Base-by-base conservation (phyloP, 2,888 invertebrate species). In the Drosophila tripunctata region DNA sequence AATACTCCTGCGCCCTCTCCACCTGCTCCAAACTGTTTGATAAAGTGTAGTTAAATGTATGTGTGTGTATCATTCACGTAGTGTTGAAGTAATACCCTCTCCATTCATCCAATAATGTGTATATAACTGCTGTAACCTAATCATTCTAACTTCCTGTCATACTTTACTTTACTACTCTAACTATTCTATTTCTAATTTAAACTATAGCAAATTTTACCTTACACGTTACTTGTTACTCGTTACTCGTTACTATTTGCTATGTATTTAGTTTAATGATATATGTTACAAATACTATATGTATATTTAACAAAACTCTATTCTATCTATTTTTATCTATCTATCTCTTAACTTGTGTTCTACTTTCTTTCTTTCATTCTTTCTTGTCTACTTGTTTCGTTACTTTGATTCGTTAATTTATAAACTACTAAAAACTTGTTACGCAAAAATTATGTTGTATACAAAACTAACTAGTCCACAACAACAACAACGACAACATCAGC, bases 271-370 rank as follows among this genome's bases (percentile, higher is more conserved):
- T 61, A 21, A 31, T n/a, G n/a, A n/a, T n/a, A n/a, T n/a, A n/a
- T n/a, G n/a, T n/a, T n/a, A n/a, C n/a, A n/a, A n/a, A n/a, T n/a
- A n/a, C n/a, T n/a, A n/a, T n/a, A 30, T 45, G 19, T 51, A 50
- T 31, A 33, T 17, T 24, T 36, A 35, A 57, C 33, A 41, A 51
- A 33, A n/a, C n/a, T n/a, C n/a, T n/a, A n/a, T 43, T 51, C 41
- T 40, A 41, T 57, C 38, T 41, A n/a, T 14, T 67, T 67, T 56
- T 73, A 61, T 63, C 69, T 70, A 61, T 63, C 69, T 70, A 67
- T 84, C 64, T 80, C 82, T 88, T 82, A 83, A 67, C 78, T 88
- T 74, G 67, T 67, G 54, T 83, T 86, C 64, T 77, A 63, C 24
- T 24, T 31, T 51, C 68, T 65, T 78, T 85, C 66, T 87, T 67